Base-by-base conservation (phyloP, 2,113 vertebrate genomes). In the Burhinus oedicnemus region DNA sequence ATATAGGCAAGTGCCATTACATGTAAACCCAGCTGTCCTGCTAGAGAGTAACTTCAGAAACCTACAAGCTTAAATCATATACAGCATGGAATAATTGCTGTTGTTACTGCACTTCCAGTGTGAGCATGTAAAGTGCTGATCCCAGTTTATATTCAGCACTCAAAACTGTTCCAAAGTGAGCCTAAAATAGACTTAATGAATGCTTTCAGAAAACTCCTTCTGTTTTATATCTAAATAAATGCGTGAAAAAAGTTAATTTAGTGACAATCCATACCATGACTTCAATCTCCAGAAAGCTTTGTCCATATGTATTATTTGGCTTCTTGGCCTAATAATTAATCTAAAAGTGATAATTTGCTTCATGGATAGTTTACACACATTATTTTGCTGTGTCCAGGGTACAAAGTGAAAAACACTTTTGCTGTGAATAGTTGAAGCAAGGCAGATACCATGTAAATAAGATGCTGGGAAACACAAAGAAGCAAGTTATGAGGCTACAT, bases 131-230 rank as follows among this genome's bases (percentile, higher is more conserved):
- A 94, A 95, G 29, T 54, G 25, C 55, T 87, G 66, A 81, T 95
- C 64, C 61, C 82, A 95, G 86, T 97, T 97, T 94, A 55, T 68
- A 75, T 74, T 92, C 84, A 55, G 9, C 76, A 74, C 62, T 93
- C 83, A 95, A 97, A 98, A 96, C 75, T 90, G 70, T 94, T 96
- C 71, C 75, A 94, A 97, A 95, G 68, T 42, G 14, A 90, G 30
- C 36, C 90, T 94, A 87, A 97, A 97, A 96, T 42, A 91, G 38
- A 42, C 9, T 38, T 94, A 93, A 91, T 96, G 65, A 94, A 97
- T 96, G 88, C 85, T 93, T 91, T 91, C 68, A 89, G 58, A 60
- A 90, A 95, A 60, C 7, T 32, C 7, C 30, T 97, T 95, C 80
- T 90, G 72, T 60, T 96, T 86, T 94, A 69, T 77, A 93, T 91